A percentile compares a stretch with the other conserved stretches of the same genome.
Conservation (phyloP, 2,113 vertebrate genomes). For the Pteronura brasiliensis region DNA sequence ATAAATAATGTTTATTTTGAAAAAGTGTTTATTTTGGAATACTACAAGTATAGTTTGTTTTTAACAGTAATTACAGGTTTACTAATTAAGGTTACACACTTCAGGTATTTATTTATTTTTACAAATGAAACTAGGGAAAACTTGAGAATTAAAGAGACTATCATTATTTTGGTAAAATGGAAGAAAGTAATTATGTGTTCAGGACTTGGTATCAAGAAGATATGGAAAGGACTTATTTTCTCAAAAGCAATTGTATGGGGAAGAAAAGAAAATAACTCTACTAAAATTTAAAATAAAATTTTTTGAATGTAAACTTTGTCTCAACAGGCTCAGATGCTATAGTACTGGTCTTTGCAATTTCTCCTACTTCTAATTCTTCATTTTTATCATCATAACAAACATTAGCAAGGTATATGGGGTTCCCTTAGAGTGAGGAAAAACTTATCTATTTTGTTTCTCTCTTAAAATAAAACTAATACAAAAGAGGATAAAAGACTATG, state of each 20-base stretch:
- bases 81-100: slow-evolving; percentile 43
- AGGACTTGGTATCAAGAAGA: not conserved
- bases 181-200: slow-evolving; percentile 47
- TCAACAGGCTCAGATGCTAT: not conserved
- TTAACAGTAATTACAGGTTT: slow-evolving; percentile 49
- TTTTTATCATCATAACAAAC: not conserved
- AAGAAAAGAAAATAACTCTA: not conserved
- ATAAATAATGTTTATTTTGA: slow-evolving; percentile 13
- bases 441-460: not conserved
- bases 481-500: not conserved
- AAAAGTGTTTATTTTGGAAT: slow-evolving; percentile 12
- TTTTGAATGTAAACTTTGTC: not conserved
- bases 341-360: not conserved
- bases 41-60: slow-evolving; percentile 24
- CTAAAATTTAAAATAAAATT: not conserved
- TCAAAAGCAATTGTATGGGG: not conserved
- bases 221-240: not conserved
- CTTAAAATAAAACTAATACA: not conserved
- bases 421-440: not conserved
- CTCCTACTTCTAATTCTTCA: not conserved
- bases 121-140: slow-evolving; percentile 26
- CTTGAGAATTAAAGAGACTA: not conserved
- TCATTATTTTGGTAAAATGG: slow-evolving; percentile 38
- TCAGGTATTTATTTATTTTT: slow-evolving; percentile 15
- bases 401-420: not conserved